Conservation (phyloP, 1,140 invertebrate species). For the Danaus plexippus region DNA sequence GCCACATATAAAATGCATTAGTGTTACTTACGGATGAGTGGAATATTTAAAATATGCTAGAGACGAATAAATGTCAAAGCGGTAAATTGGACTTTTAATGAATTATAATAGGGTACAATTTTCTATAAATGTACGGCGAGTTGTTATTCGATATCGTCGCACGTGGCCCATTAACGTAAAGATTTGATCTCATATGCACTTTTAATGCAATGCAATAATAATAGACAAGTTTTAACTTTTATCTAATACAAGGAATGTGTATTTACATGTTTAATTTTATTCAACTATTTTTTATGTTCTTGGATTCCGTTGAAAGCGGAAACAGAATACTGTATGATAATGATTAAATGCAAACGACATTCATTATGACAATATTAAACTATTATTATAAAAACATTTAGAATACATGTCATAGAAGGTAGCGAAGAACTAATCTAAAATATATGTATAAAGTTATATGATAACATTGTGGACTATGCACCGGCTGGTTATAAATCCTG, state of each 20-base stretch:
- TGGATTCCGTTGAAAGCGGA: conserved; percentile 4
- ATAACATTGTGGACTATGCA: conserved; percentile 10
- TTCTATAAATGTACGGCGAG: conserved; percentile 9
- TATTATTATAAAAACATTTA: too few species aligned
- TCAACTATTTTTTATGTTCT: conserved; percentile 8
- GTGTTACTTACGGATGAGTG: conserved; percentile 25
- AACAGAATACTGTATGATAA: too few species aligned
- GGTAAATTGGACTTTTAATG: conserved; percentile 9
- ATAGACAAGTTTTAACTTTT: conserved; percentile 22
- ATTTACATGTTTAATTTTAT: too few species aligned
- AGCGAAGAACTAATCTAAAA: not conserved
- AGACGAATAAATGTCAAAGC: conserved; percentile 8
- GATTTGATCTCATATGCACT: conserved; percentile 23
- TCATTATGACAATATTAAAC: too few species aligned
- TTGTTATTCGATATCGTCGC: conserved; percentile 24
- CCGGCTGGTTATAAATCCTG: conserved; percentile 55
- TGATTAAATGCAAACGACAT: too few species aligned
- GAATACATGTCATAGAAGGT: too few species aligned
- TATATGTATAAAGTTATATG: conserved; percentile 13
- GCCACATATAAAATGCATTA: conserved; percentile 38
- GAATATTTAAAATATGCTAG: conserved; percentile 32
- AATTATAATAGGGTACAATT: conserved; percentile 5
- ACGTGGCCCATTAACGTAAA: conserved; percentile 33
- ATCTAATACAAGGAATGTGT: not conserved
- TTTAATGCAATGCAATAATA: conserved; percentile 20